Conservation (phyloP, 2,888 invertebrate species). For the Nemoura dubitans region DNA sequence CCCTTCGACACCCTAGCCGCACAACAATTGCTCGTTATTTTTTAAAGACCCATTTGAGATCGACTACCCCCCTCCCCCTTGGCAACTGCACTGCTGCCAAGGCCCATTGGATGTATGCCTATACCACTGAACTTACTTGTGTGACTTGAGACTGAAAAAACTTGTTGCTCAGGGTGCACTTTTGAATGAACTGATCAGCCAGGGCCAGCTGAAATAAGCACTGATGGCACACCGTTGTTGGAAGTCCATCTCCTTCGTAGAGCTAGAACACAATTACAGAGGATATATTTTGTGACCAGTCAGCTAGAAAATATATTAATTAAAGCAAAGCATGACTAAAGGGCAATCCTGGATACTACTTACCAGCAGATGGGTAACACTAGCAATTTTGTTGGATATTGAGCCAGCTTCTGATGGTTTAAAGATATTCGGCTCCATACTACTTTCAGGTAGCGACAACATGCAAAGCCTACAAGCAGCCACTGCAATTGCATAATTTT, state of each 20-base stretch:
- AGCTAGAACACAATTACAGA: neutral
- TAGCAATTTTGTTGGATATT: neutral
- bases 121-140: no score
- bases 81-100: no score
- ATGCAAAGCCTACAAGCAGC: neutral
- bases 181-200: neutral
- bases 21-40: no score
- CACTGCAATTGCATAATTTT: no score
- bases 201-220: neutral
- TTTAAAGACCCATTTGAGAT: no score
- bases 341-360: neutral
- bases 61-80: no score
- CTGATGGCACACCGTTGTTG: neutral
- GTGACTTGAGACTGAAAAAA: no score
- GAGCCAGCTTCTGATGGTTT: neutral
- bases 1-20: no score
- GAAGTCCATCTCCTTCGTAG: neutral
- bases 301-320: no score
- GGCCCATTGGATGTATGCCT: no score
- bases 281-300: no score
- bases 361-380: neutral
- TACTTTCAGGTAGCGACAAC: neutral
- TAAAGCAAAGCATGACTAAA: no score
- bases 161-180: neutral
- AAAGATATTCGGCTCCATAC: neutral